Evolutionary conservation across 1,140 invertebrate genomes (phyloP).

Genomic region (Diploscapter pachys): DNA sequence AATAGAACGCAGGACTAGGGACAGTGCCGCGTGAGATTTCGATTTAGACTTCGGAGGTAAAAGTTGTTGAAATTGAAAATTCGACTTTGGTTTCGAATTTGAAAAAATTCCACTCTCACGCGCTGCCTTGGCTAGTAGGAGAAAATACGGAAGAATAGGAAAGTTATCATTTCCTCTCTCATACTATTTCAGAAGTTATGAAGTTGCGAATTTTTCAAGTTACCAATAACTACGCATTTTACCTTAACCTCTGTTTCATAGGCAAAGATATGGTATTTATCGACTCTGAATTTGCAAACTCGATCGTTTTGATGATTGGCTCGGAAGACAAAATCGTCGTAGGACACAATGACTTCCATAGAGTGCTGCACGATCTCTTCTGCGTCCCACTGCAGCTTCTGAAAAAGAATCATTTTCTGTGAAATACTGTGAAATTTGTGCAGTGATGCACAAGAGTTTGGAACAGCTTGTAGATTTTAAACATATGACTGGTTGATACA

Average conservation of each 20-base stretch:
- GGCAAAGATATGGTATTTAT: conserved; percentile 7
- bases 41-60: no score
- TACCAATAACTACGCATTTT: no score
- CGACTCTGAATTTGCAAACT: conserved; percentile 4
- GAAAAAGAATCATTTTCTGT: background rate
- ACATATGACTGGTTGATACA: background rate
- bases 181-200: no score
- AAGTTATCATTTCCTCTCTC: no score
- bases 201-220: no score
- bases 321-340: conserved; percentile 10
- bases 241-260: background rate
- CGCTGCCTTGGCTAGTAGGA: no score
- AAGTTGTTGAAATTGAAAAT: no score
- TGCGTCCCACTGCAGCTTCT: background rate
- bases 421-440: background rate
- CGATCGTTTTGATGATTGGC: background rate
- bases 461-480: background rate
- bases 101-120: no score
- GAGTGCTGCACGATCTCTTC: background rate
- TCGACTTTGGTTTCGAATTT: no score
- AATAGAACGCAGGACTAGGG: no score
- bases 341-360: conserved; percentile 12
- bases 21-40: no score
- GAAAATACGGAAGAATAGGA: no score
- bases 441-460: background rate